Percentiles rank a stretch among this genome's conserved stretches.
Evolutionary conservation across 35 echinoderm and acorn worm species (phyloP).

Genomic region (Stichopus chloronotus): DNA sequence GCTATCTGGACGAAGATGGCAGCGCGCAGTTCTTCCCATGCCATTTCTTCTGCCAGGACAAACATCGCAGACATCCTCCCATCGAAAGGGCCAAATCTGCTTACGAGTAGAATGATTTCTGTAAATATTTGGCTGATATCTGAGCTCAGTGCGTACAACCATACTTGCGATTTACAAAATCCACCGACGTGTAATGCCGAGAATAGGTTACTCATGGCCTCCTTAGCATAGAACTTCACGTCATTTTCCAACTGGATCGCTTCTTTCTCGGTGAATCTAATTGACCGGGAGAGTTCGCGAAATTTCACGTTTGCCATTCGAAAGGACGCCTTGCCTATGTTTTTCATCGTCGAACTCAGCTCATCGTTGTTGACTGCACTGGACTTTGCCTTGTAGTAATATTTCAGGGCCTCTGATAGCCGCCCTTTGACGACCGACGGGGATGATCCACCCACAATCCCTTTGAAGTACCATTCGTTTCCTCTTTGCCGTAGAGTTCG

Average conservation of each 20-base stretch:
- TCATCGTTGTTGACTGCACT: background rate
- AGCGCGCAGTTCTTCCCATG: background rate
- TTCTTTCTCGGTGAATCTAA: background rate
- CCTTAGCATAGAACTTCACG: slow-evolving; percentile 27
- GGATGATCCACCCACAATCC: background rate
- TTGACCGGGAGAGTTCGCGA: background rate
- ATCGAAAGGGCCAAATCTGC: slow-evolving; percentile 5
- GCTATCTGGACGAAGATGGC: background rate
- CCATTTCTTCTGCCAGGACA: slow-evolving; percentile 5
- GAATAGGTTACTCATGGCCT: slow-evolving; percentile 15
- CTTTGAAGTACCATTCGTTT: slow-evolving; percentile 7
- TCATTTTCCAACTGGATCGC: background rate
- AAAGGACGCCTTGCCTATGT: slow-evolving; percentile 27
- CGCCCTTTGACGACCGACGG: background rate
- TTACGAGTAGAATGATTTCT: background rate
- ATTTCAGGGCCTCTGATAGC: slow-evolving; percentile 19
- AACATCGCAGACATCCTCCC: slow-evolving; percentile 8
- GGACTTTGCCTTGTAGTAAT: slow-evolving; percentile 35
- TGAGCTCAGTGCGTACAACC: background rate
- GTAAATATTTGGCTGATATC: slow-evolving; percentile 15
- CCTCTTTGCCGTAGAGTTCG: background rate
- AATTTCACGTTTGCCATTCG: slow-evolving; percentile 11
- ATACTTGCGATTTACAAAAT: background rate
- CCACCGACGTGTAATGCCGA: background rate
- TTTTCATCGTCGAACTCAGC: slow-evolving; percentile 13